phyloP scores from a whole-genome alignment of 2,888 invertebrate genomes.

The Congeria kusceri region DNA sequence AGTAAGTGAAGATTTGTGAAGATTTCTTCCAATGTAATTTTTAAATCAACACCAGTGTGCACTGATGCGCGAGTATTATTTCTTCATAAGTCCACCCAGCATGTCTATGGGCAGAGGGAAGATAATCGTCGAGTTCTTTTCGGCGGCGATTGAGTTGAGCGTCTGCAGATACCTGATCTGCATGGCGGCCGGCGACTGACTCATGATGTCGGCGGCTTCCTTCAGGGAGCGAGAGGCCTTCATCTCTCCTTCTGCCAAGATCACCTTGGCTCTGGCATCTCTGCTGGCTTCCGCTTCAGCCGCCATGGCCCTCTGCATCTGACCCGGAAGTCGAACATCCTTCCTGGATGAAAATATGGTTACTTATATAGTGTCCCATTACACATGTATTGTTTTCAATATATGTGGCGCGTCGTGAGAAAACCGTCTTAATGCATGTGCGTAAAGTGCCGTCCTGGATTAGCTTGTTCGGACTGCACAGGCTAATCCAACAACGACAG shows the following conservation, averaged over 20 bases:
- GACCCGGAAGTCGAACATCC: constrained; percentile 81
- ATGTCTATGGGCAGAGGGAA: constrained; percentile 80
- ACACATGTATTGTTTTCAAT: too few relatives aligned
- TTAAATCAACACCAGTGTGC: too few relatives aligned
- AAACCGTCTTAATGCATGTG: too few relatives aligned
- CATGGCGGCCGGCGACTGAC: constrained; percentile 92
- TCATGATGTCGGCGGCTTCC: constrained; percentile 94
- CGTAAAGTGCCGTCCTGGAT: too few relatives aligned
- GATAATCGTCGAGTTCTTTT: constrained; percentile 77
- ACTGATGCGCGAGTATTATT: constrained; percentile 19
- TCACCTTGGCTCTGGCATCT: constrained; percentile 84
- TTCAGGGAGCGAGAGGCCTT: constrained; percentile 92
- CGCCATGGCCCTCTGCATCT: constrained; percentile 84
- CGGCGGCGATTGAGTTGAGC: constrained; percentile 81
- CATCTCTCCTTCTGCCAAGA: constrained; percentile 84
- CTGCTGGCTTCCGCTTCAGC: constrained; percentile 84
- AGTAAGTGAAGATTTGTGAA: too few relatives aligned
- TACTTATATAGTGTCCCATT: too few relatives aligned
- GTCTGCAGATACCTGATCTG: constrained; percentile 86
- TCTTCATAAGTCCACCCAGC: constrained; percentile 24
- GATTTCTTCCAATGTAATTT: too few relatives aligned
- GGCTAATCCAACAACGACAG: too few relatives aligned
- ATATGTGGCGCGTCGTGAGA: too few relatives aligned
- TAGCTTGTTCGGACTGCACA: too few relatives aligned
- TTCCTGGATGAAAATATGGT: too few relatives aligned